Percentiles rank a stretch among this genome's conserved stretches.
phyloP scores from a whole-genome alignment of 2,113 vertebrate species.

The Salvelinus alpinus region DNA sequence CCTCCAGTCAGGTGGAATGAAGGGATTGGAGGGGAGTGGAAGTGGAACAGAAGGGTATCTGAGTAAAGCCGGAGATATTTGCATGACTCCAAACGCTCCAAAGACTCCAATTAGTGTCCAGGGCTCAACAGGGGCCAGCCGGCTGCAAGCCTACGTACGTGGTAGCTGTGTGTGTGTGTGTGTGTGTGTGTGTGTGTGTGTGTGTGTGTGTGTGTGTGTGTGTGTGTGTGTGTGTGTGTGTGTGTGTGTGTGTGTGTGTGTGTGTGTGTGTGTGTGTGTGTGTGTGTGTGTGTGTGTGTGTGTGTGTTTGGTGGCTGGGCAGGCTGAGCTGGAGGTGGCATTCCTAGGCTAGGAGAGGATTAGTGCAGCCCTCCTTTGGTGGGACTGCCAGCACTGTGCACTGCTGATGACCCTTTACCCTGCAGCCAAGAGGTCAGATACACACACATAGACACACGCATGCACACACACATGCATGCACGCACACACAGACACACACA shows the following conservation, averaged over 20 bases:
- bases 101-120: conserved; percentile 64
- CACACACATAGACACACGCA: background rate
- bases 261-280: too few species aligned
- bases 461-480: background rate
- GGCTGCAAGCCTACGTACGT: conserved; percentile 32
- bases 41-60: conserved; percentile 67
- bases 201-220: too few species aligned
- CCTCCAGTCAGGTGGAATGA: conserved; percentile 78
- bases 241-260: too few species aligned
- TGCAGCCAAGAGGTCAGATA: conserved; percentile 19
- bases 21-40: conserved; percentile 69
- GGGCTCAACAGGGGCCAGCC: conserved; percentile 11
- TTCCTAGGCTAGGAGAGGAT: conserved; percentile 58
- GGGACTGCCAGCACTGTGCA: conserved; percentile 42
- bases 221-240: too few species aligned
- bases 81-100: conserved; percentile 62
- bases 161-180: too few species aligned
- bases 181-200: too few species aligned
- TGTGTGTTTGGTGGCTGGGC: too few species aligned
- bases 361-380: conserved; percentile 35
- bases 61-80: conserved; percentile 66
- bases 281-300: too few species aligned
- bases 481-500: too few species aligned
- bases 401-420: conserved; percentile 42
- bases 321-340: conserved; percentile 42